Conservation (phyloP, 2,797 vertebrate genomes). For the Rhadinocentrus ornatus region DNA sequence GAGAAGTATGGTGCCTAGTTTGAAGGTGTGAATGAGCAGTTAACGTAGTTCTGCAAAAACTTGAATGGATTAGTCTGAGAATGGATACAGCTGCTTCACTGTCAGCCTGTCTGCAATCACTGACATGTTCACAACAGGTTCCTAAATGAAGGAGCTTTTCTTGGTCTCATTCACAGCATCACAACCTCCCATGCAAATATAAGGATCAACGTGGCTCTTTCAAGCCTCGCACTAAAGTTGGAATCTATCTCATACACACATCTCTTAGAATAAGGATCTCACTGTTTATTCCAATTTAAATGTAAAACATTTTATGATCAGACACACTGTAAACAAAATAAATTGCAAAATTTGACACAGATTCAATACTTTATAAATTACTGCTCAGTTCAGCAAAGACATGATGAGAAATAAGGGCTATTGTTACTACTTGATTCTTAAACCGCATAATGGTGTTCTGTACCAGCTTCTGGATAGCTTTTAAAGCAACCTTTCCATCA, state of each 20-base stretch:
- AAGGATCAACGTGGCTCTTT: neutral
- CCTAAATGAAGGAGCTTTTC: neutral
- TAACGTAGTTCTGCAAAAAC: neutral
- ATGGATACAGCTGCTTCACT: neutral
- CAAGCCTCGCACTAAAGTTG: neutral
- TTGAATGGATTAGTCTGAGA: neutral
- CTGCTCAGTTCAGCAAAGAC: neutral
- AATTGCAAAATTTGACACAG: neutral
- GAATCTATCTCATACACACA: neutral
- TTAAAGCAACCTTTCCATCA: neutral
- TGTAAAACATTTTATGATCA: neutral
- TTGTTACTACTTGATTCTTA: neutral
- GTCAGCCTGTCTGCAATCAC: neutral
- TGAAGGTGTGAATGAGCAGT: neutral
- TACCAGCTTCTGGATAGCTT: neutral
- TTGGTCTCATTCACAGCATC: neutral
- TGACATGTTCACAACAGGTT: neutral
- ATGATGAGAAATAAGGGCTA: neutral
- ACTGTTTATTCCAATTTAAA: neutral
- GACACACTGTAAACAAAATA: neutral
- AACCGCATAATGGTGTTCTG: neutral
- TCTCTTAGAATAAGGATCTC: neutral
- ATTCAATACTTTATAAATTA: neutral
- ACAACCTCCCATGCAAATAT: neutral
- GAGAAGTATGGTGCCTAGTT: neutral